Evolutionary conservation across 2,113 vertebrate genomes (phyloP).

Genomic region (Ascaphus truei): DNA sequence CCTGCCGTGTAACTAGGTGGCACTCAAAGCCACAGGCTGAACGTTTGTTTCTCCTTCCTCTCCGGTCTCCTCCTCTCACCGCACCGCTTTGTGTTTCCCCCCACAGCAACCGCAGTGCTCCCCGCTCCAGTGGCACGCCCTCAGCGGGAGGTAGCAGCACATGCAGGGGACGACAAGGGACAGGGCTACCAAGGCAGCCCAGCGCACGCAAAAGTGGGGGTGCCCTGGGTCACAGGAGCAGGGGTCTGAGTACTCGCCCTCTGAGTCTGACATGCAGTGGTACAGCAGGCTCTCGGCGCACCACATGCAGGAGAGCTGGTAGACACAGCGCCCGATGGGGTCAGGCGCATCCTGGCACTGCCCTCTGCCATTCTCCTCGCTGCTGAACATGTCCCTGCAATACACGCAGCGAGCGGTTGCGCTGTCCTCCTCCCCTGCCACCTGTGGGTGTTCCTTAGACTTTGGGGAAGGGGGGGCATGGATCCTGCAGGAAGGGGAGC

Average conservation of each 20-base stretch:
- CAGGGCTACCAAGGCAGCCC: slow-evolving; percentile 79
- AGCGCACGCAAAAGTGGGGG: slow-evolving; percentile 82
- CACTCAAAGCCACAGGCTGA: background rate
- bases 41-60: slow-evolving; percentile 12
- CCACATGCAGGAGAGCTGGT: slow-evolving; percentile 88
- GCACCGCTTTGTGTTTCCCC: slow-evolving; percentile 86
- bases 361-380: slow-evolving; percentile 80
- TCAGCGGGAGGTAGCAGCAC: slow-evolving; percentile 90
- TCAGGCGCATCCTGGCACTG: slow-evolving; percentile 86
- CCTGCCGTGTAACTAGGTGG: slow-evolving; percentile 16
- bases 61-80: slow-evolving; percentile 65
- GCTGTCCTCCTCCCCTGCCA: slow-evolving; percentile 31
- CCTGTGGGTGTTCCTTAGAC: slow-evolving; percentile 32
- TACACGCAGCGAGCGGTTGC: slow-evolving; percentile 78
- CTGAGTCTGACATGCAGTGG: slow-evolving; percentile 93
- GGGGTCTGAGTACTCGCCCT: slow-evolving; percentile 91
- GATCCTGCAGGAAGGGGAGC: slow-evolving; percentile 41
- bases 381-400: slow-evolving; percentile 84
- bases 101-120: slow-evolving; percentile 84
- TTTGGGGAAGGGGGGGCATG: slow-evolving; percentile 15
- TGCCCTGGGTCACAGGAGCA: slow-evolving; percentile 84
- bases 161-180: slow-evolving; percentile 89
- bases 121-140: slow-evolving; percentile 86
- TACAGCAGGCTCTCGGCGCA: slow-evolving; percentile 90
- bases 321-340: slow-evolving; percentile 79